A percentile compares a stretch with the other conserved stretches of the same genome.
phyloP scores from a whole-genome alignment of 2,113 vertebrate genomes.

The Poecile atricapillus region DNA sequence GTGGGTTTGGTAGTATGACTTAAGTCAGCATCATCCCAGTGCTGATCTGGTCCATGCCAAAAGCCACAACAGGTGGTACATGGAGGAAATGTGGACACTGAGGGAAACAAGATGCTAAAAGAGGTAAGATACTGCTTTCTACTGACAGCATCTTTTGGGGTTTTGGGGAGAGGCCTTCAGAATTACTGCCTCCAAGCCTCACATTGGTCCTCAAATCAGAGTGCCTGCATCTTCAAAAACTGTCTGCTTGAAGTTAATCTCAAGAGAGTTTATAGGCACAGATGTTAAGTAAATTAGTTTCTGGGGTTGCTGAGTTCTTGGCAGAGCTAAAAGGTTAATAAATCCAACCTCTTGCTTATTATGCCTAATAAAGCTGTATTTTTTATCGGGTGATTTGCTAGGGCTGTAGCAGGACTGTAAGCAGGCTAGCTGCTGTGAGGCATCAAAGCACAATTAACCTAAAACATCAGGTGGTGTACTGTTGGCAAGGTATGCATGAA shows the following conservation, averaged over 20 bases:
- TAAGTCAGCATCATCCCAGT: not conserved
- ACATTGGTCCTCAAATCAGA: not conserved
- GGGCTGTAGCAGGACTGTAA: not conserved
- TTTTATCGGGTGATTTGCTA: not conserved
- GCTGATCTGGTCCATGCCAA: not conserved
- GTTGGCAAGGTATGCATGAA: not conserved
- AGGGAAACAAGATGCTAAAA: not conserved
- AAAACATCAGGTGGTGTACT: not conserved
- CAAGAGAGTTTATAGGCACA: fast-evolving
- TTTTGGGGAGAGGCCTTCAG: not conserved
- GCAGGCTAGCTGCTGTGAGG: not conserved
- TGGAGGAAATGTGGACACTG: not conserved
- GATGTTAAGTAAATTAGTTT: not conserved
- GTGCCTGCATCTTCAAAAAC: not conserved
- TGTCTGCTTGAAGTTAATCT: not conserved
- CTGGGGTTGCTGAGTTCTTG: not conserved
- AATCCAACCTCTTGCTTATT: not conserved
- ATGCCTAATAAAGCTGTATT: not conserved
- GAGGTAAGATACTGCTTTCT: not conserved
- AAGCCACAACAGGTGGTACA: no score
- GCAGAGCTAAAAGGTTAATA: not conserved
- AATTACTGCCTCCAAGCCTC: not conserved
- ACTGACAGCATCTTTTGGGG: not conserved
- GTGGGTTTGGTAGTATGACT: not conserved
- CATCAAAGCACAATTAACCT: not conserved